These are phyloP conservation scores for Mustela lutreola DNA, from an alignment of 2,113 vertebrate species.

Conservation along the genomic window DNA sequence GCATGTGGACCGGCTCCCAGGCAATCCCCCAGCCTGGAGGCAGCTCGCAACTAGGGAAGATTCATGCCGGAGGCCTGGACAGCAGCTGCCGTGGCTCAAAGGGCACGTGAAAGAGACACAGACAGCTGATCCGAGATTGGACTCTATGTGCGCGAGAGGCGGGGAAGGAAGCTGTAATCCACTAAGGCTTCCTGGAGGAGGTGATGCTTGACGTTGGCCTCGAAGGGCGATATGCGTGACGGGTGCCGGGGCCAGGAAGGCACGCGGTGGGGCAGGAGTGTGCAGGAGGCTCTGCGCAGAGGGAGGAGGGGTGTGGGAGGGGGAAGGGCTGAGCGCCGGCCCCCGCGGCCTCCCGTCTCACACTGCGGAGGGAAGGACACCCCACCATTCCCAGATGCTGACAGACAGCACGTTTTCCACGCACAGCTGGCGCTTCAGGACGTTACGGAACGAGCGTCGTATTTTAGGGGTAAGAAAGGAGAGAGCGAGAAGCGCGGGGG, in stretches of 20 bases:
- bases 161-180: neutral
- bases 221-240: neutral
- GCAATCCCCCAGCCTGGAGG: neutral
- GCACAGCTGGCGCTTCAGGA: neutral
- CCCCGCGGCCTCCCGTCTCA: neutral
- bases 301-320: neutral
- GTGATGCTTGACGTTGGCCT: neutral
- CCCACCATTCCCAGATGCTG: neutral
- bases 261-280: neutral
- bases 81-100: neutral
- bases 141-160: accelerated
- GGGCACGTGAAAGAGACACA: neutral
- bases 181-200: neutral
- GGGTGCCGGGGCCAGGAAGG: neutral
- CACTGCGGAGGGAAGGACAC: neutral
- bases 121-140: neutral
- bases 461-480: neutral
- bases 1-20: neutral
- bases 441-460: accelerated
- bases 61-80: neutral
- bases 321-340: neutral
- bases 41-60: neutral
- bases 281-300: neutral
- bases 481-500: neutral
- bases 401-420: no score